Evolutionary conservation across 2,113 vertebrate genomes (phyloP), one percentile per base, ranked within the genome.

Genomic region (Myanophis thanlyinensis): DNA sequence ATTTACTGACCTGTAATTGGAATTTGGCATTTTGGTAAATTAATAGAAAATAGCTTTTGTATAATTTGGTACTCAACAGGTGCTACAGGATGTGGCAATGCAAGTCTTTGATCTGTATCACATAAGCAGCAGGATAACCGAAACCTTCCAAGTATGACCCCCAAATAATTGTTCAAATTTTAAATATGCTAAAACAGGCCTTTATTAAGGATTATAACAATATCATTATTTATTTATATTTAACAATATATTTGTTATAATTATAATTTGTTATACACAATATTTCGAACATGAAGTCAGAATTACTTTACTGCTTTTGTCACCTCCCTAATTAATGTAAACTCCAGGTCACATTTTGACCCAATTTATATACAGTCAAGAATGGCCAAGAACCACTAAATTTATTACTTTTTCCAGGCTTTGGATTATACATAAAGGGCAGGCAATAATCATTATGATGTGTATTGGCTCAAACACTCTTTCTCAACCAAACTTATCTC

Each of bases 11-110:
- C 93, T 96, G 35, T 97, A 97, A 97, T 96, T 97, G 95, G 96
- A 97, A 90, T 94, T 92, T 98, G 96, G 88, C 95, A 95, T 98
- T 98, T 97, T 94, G 90, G 47, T 95, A 97, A 97, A 97, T 96
- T 97, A 97, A 96, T 88, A 94, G 56, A 94, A 96, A 86, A 93
- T 59, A 49, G 48, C 95, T 97, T 90, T 89, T 95, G 90, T 25
- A 93, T 95, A 96, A 95, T 97, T 94, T 67, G 97, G 73, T 49
- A 93, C 48, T 53, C 94, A 96, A 94, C 93, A 94, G 95, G 85
- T 94, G 90, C 90, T 96, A 89, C 90, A 91, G 92, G 95, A 95
- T 93, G 27, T 90, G 23, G 80, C 87, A 93, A 4, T 93, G 20
- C 48, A 90, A 93, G 46, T 94, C 93, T 96, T 95, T 96, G 92